Evolutionary conservation across 2,113 vertebrate species (phyloP).

Genomic region (Cephalopholis sonnerati): DNA sequence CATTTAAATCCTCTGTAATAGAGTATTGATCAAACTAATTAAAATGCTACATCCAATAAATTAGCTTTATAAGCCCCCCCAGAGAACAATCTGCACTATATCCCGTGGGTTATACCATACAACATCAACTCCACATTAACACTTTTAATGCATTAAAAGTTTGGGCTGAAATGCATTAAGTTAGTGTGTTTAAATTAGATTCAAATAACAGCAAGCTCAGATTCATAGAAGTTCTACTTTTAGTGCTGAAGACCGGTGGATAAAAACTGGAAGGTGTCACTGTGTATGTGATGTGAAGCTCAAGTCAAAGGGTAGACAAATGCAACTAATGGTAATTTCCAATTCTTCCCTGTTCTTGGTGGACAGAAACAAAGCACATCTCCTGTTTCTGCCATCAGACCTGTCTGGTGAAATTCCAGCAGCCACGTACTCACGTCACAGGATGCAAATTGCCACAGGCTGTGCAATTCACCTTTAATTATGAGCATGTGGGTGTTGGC

Average conservation of each 20-base stretch:
- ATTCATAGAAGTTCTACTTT: neutral
- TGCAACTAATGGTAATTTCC: slow-evolving; percentile 44
- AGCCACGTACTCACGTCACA: slow-evolving; percentile 40
- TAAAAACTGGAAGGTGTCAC: neutral
- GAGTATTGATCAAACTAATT: slow-evolving; percentile 71
- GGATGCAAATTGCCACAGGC: slow-evolving; percentile 68
- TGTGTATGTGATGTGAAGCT: neutral
- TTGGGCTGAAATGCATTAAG: slow-evolving; percentile 5
- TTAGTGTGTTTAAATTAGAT: slow-evolving; percentile 1
- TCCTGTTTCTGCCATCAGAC: slow-evolving; percentile 40
- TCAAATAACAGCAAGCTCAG: neutral
- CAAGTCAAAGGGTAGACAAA: slow-evolving; percentile 30
- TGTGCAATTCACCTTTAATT: slow-evolving; percentile 77
- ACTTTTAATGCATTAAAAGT: slow-evolving; percentile 45
- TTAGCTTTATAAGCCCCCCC: slow-evolving; percentile 28
- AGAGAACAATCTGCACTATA: neutral
- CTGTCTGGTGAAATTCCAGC: slow-evolving; percentile 49
- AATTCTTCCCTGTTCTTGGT: slow-evolving; percentile 7
- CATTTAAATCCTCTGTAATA: slow-evolving; percentile 53
- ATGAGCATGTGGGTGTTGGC: slow-evolving; percentile 69
- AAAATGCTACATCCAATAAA: slow-evolving; percentile 60
- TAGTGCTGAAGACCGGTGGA: neutral
- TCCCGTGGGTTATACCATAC: neutral
- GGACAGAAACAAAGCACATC: slow-evolving; percentile 12
- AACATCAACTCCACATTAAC: slow-evolving; percentile 1